Percentiles rank a stretch among this genome's conserved stretches.
Conservation (phyloP, 2,113 vertebrate genomes). For the Pandion haliaetus region DNA sequence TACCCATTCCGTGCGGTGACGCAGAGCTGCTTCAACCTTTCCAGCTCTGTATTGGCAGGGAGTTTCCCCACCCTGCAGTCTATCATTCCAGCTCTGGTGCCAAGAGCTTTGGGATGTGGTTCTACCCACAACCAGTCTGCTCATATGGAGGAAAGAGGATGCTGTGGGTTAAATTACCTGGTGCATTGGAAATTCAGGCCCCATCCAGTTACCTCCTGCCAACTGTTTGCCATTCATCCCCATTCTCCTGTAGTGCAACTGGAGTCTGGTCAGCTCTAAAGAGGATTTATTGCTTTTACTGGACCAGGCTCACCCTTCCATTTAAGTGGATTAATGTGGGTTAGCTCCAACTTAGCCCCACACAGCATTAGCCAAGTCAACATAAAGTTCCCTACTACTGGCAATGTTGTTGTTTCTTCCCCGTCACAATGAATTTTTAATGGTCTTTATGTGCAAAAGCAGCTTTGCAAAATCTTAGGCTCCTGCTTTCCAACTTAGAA, state of each 20-base stretch:
- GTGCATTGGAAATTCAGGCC: background rate
- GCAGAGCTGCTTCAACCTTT: background rate
- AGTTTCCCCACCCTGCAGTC: background rate
- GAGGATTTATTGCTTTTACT: conserved; percentile 62
- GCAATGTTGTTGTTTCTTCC: conserved; percentile 22
- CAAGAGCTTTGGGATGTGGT: background rate
- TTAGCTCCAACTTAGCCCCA: conserved; percentile 26
- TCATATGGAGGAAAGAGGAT: background rate
- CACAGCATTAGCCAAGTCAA: conserved; percentile 47
- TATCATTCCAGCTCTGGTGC: background rate
- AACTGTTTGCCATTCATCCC: conserved; percentile 17
- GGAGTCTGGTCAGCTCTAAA: conserved; percentile 17
- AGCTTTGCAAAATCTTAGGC: conserved; percentile 42
- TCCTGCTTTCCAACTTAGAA: conserved; percentile 1
- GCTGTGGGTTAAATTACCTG: background rate
- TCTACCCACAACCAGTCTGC: background rate
- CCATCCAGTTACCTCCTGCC: background rate
- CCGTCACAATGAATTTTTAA: conserved; percentile 52
- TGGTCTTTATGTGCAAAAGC: conserved; percentile 51
- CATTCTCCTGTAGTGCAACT: background rate
- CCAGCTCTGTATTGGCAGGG: background rate
- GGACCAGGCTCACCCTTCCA: conserved; percentile 48
- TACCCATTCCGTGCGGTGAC: background rate
- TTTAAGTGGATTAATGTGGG: conserved; percentile 59
- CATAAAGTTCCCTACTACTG: conserved; percentile 32